These are phyloP conservation scores for Platysternon megacephalum DNA, from an alignment of 2,113 vertebrate genomes.

Conservation along the genomic window DNA sequence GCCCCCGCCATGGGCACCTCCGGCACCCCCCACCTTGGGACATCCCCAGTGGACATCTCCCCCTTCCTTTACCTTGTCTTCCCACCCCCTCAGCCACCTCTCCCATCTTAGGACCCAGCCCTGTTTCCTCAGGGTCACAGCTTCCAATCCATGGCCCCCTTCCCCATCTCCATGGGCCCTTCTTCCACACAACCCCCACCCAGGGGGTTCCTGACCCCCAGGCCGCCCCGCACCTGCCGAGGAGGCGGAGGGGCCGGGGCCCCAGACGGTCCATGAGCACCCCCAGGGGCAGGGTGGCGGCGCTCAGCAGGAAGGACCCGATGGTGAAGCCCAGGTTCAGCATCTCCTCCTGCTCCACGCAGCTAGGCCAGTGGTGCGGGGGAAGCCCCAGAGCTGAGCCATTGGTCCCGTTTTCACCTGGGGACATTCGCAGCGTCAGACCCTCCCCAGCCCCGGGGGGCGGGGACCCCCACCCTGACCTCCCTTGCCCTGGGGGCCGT, in stretches of 20 bases:
- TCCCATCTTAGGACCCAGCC: neutral
- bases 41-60: neutral
- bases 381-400: neutral
- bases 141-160: too few relatives aligned
- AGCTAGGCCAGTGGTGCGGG: slow-evolving; percentile 65
- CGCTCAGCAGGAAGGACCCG: slow-evolving; percentile 90
- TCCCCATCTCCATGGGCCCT: neutral
- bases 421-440: neutral
- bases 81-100: neutral
- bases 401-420: slow-evolving; percentile 45
- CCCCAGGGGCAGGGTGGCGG: slow-evolving; percentile 89
- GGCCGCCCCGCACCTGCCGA: slow-evolving; percentile 82
- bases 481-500: neutral
- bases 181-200: too few relatives aligned
- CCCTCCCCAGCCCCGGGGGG: too few relatives aligned
- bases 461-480: neutral
- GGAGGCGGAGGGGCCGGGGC: slow-evolving; percentile 86
- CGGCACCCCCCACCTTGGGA: neutral
- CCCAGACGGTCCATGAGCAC: slow-evolving; percentile 92
- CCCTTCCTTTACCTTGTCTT: too few relatives aligned
- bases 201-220: neutral
- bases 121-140: neutral
- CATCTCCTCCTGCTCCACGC: slow-evolving; percentile 89
- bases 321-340: slow-evolving; percentile 92
- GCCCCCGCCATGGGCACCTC: neutral